A percentile compares a stretch with the other conserved stretches of the same genome.
These are phyloP conservation scores for Capricornis sumatraensis DNA, from an alignment of 2,113 vertebrate genomes.

Conservation along the genomic window DNA sequence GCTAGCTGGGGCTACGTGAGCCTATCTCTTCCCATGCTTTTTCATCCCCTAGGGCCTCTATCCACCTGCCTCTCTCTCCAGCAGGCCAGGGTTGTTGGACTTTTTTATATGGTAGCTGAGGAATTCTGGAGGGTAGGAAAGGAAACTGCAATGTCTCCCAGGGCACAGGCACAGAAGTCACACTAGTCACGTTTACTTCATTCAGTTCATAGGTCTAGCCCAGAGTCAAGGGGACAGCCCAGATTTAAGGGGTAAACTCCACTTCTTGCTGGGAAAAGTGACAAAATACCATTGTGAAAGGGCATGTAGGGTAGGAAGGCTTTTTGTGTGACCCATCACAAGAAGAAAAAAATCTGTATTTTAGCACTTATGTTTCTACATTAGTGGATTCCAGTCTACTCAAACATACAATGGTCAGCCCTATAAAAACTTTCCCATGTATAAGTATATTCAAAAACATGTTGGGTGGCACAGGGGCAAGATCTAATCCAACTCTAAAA, in stretches of 20 bases:
- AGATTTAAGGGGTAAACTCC: background rate
- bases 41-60: background rate
- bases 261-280: background rate
- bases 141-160: background rate
- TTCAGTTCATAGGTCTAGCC: background rate
- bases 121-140: background rate
- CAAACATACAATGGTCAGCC: background rate
- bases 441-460: background rate
- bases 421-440: background rate
- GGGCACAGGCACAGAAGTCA: background rate
- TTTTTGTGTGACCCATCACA: background rate
- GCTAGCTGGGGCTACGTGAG: no score
- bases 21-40: background rate
- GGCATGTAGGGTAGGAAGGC: background rate
- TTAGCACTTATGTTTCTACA: background rate
- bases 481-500: background rate
- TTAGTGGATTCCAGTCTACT: background rate
- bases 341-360: background rate
- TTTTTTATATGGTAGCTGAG: background rate
- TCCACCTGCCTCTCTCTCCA: background rate
- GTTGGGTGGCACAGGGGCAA: background rate
- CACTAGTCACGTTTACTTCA: background rate
- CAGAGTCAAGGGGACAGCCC: background rate
- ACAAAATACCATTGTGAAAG: background rate
- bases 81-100: background rate